Evolutionary conservation across 2,888 invertebrate genomes (phyloP).

Genomic region (Euspilapteryx auroguttella): DNA sequence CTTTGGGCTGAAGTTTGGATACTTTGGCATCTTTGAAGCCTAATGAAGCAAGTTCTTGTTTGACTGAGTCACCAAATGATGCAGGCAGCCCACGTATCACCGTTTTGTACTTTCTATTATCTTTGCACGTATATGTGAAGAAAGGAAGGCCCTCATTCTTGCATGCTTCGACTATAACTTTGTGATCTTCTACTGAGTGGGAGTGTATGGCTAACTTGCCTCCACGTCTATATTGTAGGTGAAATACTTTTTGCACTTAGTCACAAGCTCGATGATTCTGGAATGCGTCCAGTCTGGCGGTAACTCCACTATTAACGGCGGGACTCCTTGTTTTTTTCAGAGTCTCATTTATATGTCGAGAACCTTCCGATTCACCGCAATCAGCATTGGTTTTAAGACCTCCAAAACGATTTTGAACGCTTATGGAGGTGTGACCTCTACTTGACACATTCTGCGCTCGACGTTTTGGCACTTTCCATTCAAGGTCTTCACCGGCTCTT

Average conservation of each 20-base stretch:
- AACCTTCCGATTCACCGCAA: background rate
- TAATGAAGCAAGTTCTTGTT: background rate
- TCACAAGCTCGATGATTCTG: background rate
- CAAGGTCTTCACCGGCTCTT: background rate
- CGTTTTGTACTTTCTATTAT: background rate
- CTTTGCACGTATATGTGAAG: background rate
- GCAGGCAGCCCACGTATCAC: background rate
- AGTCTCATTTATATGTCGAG: background rate
- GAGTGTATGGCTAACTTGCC: background rate
- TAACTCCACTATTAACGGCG: background rate
- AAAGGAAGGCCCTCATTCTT: background rate
- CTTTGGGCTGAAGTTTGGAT: background rate
- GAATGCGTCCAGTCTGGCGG: background rate
- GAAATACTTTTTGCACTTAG: background rate
- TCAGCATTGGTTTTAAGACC: background rate
- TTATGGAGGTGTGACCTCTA: background rate
- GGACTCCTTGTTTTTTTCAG: conserved; percentile 1
- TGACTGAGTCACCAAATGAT: background rate
- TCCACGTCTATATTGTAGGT: background rate
- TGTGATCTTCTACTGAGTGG: background rate
- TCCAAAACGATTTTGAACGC: background rate
- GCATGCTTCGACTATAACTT: background rate
- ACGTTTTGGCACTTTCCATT: background rate
- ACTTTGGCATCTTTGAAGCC: background rate
- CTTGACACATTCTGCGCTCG: background rate